Conservation (phyloP, 2,888 invertebrate genomes). For the Xestia ashworthii region DNA sequence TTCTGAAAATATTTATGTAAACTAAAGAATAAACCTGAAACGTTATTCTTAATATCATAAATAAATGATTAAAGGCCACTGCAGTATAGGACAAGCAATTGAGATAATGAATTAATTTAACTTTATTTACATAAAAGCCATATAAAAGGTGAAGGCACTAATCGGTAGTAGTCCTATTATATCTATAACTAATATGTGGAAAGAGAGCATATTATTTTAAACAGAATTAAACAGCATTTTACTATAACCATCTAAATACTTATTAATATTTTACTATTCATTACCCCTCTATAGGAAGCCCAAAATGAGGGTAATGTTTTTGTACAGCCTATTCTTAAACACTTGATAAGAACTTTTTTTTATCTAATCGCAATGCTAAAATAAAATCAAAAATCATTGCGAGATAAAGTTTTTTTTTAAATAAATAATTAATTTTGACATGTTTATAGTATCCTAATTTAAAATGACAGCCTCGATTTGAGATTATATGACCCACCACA, state of each 20-base stretch:
- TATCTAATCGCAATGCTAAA: neutral
- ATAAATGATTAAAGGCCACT: slow-evolving; percentile 21
- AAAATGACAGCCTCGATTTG: slow-evolving; percentile 38
- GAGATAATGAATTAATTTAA: neutral
- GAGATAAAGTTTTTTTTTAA: neutral
- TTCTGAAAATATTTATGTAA: neutral
- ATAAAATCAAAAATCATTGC: neutral
- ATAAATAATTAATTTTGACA: neutral
- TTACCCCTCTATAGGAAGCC: neutral
- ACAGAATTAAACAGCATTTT: neutral
- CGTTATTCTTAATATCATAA: neutral
- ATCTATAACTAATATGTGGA: slow-evolving; percentile 11
- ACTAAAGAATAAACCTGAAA: neutral
- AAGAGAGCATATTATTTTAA: slow-evolving; percentile 39
- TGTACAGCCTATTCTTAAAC: neutral
- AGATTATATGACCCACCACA: neutral
- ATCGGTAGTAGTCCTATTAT: slow-evolving; percentile 26
- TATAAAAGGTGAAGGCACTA: slow-evolving; percentile 56
- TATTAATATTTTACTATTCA: neutral
- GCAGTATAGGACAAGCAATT: slow-evolving; percentile 25
- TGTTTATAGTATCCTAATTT: neutral
- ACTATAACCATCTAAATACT: slow-evolving; percentile 1
- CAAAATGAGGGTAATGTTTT: neutral
- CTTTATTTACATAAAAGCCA: slow-evolving; percentile 38
- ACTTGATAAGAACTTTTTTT: neutral